Percentiles rank a stretch among this genome's conserved stretches.
phyloP scores from a whole-genome alignment of 2,888 invertebrate species.

The Ormia ochracea region DNA sequence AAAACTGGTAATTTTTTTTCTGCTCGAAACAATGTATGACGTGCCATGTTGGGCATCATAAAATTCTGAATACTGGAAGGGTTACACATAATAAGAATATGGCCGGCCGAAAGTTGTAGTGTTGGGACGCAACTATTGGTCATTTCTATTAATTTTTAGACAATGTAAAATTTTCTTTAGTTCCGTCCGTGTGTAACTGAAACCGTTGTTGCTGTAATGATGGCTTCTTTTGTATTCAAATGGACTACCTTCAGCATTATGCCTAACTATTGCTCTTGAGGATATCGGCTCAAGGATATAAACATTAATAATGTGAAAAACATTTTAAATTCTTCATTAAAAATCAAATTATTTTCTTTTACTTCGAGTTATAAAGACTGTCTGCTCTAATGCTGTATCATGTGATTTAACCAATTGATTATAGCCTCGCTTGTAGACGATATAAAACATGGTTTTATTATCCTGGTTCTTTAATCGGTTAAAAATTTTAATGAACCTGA shows the following conservation, averaged over 20 bases:
- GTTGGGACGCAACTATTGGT: no score
- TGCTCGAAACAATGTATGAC: no score
- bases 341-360: constrained; percentile 15
- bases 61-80: no score
- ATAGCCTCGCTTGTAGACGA: constrained; percentile 74
- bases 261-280: constrained; percentile 64
- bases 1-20: no score
- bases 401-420: constrained; percentile 64
- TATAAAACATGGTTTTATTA: constrained; percentile 71
- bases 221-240: constrained; percentile 53
- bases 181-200: constrained; percentile 56
- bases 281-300: constrained; percentile 61
- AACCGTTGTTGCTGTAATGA: constrained; percentile 33
- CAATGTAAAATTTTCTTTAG: no score
- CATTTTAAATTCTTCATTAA: no score
- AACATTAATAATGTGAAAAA: constrained; percentile 59
- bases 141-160: no score
- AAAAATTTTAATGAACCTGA: constrained; percentile 67
- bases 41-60: no score
- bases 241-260: constrained; percentile 59
- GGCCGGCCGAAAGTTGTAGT: no score
- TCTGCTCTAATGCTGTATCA: constrained; percentile 69
- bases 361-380: no score
- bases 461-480: constrained; percentile 70
- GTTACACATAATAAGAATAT: no score